Evolutionary conservation across 2,888 invertebrate genomes (phyloP).

Genomic region (Coenonympha glycerion): DNA sequence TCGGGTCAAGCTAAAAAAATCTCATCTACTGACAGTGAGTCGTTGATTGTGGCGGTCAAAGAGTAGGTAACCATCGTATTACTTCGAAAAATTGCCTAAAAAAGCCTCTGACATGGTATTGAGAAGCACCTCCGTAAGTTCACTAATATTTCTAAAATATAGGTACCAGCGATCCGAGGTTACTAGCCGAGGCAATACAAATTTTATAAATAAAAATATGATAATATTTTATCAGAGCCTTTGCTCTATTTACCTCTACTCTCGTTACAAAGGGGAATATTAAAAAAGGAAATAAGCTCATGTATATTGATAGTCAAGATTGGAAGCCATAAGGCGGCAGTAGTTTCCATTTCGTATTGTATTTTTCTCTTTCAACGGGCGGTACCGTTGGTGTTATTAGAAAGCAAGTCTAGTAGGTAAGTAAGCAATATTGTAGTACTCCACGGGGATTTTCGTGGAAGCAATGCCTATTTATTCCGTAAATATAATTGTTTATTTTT

Average conservation of each 20-base stretch:
- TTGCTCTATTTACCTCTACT: not conserved
- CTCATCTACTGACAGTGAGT: too few relatives aligned
- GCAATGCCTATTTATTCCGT: slow-evolving; percentile 68
- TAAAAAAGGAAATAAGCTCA: slow-evolving; percentile 11
- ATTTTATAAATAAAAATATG: not conserved
- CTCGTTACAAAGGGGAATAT: slow-evolving; percentile 3
- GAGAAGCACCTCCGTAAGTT: too few relatives aligned
- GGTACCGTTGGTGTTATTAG: slow-evolving; percentile 70
- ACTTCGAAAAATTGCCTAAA: too few relatives aligned
- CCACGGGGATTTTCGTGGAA: slow-evolving; percentile 54
- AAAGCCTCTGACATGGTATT: too few relatives aligned
- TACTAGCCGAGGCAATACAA: too few relatives aligned
- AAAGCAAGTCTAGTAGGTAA: slow-evolving; percentile 68
- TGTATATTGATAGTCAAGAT: slow-evolving; percentile 30
- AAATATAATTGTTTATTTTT: too few relatives aligned
- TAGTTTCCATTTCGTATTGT: slow-evolving; percentile 67
- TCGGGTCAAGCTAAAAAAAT: too few relatives aligned
- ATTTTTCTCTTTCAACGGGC: slow-evolving; percentile 64
- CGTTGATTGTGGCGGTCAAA: too few relatives aligned
- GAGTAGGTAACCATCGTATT: too few relatives aligned
- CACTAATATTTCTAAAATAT: too few relatives aligned
- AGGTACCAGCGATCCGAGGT: too few relatives aligned
- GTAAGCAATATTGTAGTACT: slow-evolving; percentile 70
- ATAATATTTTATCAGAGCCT: not conserved
- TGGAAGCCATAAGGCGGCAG: slow-evolving; percentile 57